A percentile compares a stretch with the other conserved stretches of the same genome.
Evolutionary conservation across 2,888 invertebrate genomes (phyloP).

Genomic region (Trichogramma dendrolimi): DNA sequence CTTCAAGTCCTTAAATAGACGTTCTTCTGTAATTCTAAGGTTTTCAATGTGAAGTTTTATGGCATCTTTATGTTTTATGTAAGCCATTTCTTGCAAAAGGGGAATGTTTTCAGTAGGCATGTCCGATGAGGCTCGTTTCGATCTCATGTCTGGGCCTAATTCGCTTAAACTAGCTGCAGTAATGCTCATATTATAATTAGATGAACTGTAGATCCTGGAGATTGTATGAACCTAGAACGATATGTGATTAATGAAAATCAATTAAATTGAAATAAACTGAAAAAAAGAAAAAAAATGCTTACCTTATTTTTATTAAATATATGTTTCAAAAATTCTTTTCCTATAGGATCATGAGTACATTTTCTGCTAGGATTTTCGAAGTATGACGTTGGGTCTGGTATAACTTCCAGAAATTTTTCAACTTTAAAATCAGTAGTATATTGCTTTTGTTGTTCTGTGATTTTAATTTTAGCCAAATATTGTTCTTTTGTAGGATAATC

Average conservation of each 20-base stretch:
- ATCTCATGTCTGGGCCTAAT: slow-evolving; percentile 32
- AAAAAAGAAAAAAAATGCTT: neutral
- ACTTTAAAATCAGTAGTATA: slow-evolving; percentile 52
- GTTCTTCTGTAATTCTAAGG: slow-evolving; percentile 40
- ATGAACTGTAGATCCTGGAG: slow-evolving; percentile 23
- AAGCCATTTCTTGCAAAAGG: slow-evolving; percentile 44
- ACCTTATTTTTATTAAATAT: slow-evolving; percentile 30
- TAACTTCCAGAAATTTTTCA: slow-evolving; percentile 51
- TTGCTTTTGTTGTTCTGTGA: slow-evolving; percentile 36
- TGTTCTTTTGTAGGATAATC: slow-evolving; percentile 40
- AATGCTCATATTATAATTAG: slow-evolving; percentile 35
- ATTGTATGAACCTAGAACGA: slow-evolving; percentile 33
- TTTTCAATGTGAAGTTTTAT: slow-evolving; percentile 42
- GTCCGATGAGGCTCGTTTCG: slow-evolving; percentile 24
- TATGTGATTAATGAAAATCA: slow-evolving; percentile 10
- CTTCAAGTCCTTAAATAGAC: slow-evolving; percentile 44
- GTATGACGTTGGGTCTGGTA: slow-evolving; percentile 51
- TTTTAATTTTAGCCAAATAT: slow-evolving; percentile 23
- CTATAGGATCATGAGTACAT: slow-evolving; percentile 26
- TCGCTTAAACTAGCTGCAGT: slow-evolving; percentile 33
- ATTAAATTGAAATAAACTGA: neutral
- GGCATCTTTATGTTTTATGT: slow-evolving; percentile 41
- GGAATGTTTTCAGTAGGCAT: slow-evolving; percentile 25
- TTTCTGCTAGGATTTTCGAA: slow-evolving; percentile 37
- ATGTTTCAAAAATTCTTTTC: slow-evolving; percentile 36